Evolutionary conservation across 2,888 invertebrate species (phyloP).

Genomic region (Unio delphinus): DNA sequence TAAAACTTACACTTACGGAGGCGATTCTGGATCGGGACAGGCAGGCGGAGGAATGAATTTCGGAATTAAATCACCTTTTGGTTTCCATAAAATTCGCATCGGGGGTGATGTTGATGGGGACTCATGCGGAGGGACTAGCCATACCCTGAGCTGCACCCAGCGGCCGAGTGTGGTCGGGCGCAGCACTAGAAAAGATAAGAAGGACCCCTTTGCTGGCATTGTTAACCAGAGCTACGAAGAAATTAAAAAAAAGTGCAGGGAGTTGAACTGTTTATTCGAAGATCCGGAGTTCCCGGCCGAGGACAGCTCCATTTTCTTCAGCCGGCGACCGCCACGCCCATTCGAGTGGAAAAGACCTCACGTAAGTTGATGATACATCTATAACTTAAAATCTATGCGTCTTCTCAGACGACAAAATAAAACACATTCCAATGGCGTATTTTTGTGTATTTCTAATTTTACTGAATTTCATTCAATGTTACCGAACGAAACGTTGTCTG

Average conservation of each 20-base stretch:
- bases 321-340: slow-evolving; percentile 84
- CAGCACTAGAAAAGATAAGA: slow-evolving; percentile 36
- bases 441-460: too few species aligned
- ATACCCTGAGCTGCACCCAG: slow-evolving; percentile 15
- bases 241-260: slow-evolving; percentile 83
- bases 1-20: slow-evolving; percentile 52
- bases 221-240: slow-evolving; percentile 89
- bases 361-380: slow-evolving; percentile 51
- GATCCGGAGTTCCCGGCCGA: slow-evolving; percentile 91
- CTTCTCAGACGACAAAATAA: too few species aligned
- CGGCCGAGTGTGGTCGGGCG: slow-evolving; percentile 37
- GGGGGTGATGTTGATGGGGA: slow-evolving; percentile 37
- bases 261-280: slow-evolving; percentile 85
- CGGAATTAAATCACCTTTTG: slow-evolving; percentile 44
- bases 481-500: too few species aligned
- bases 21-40: slow-evolving; percentile 29
- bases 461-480: too few species aligned
- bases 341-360: slow-evolving; percentile 94
- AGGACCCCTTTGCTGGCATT: slow-evolving; percentile 52
- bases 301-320: slow-evolving; percentile 88
- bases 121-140: background rate
- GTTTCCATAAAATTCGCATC: slow-evolving; percentile 36
- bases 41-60: background rate
- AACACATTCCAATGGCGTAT: too few species aligned
- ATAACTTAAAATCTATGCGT: too few species aligned